These are phyloP conservation scores for Chouioia cunea DNA, from an alignment of 2,888 invertebrate species.

Conservation along the genomic window DNA sequence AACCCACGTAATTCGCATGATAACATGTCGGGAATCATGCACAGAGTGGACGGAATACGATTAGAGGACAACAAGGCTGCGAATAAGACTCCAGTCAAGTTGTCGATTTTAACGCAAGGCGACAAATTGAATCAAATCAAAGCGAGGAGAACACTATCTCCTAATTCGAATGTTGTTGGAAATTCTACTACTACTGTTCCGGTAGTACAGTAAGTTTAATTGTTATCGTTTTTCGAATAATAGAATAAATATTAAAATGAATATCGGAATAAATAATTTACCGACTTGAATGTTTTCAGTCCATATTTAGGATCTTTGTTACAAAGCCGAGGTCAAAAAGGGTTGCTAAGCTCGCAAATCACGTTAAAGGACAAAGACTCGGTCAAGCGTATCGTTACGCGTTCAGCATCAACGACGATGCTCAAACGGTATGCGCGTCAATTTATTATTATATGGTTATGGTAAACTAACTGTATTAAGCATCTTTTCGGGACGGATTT, in stretches of 20 bases:
- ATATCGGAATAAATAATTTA: neutral
- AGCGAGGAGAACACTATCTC: conserved; percentile 59
- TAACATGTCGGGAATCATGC: conserved; percentile 65
- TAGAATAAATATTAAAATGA: too few relatives aligned
- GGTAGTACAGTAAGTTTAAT: conserved; percentile 59
- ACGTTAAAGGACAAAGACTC: conserved; percentile 61
- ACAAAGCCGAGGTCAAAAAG: conserved; percentile 61
- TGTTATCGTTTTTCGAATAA: too few relatives aligned
- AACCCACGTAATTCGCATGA: conserved; percentile 56
- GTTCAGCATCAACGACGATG: conserved; percentile 60
- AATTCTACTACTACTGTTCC: conserved; percentile 56
- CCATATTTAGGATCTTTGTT: conserved; percentile 64
- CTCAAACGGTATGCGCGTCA: conserved; percentile 60
- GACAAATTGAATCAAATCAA: conserved; percentile 72
- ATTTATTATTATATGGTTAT: neutral
- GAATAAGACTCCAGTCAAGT: conserved; percentile 48
- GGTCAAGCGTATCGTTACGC: conserved; percentile 61
- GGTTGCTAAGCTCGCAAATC: conserved; percentile 9
- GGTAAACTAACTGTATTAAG: conserved; percentile 16
- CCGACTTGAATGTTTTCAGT: conserved; percentile 53
- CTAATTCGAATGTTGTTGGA: conserved; percentile 54
- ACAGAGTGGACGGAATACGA: conserved; percentile 65
- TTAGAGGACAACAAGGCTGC: conserved; percentile 57
- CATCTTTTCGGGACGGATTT: conserved; percentile 12
- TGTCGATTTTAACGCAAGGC: conserved; percentile 69